These are phyloP conservation scores for Acronicta alni DNA, from an alignment of 2,888 invertebrate species.

Conservation along the genomic window DNA sequence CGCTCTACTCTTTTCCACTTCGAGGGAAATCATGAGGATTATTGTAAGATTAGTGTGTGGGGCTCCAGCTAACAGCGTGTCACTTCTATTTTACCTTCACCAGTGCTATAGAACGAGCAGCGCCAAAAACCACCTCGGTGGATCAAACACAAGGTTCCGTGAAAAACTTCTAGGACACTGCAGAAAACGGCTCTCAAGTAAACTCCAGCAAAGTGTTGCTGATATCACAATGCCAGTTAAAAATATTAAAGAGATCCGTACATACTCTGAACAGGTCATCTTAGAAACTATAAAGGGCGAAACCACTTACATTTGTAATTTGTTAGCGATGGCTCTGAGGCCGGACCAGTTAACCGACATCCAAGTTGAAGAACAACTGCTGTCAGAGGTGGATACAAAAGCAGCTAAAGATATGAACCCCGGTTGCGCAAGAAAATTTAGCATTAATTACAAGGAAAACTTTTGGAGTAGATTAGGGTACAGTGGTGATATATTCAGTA, in stretches of 20 bases:
- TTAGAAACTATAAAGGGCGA: constrained; percentile 80
- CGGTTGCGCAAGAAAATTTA: constrained; percentile 75
- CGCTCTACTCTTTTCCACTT: constrained; percentile 73
- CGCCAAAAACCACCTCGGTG: constrained; percentile 75
- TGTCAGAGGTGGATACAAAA: constrained; percentile 64
- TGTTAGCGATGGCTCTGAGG: constrained; percentile 81
- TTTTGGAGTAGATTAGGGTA: constrained; percentile 80
- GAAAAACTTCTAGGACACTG: constrained; percentile 81
- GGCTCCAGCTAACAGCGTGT: constrained; percentile 72
- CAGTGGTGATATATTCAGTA: constrained; percentile 83
- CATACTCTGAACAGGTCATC: constrained; percentile 74
- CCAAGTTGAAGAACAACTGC: constrained; percentile 71
- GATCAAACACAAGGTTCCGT: constrained; percentile 75
- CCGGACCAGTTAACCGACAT: constrained; percentile 80
- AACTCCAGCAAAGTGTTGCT: constrained; percentile 75
- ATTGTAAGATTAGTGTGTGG: constrained; percentile 80
- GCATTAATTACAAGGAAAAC: constrained; percentile 75
- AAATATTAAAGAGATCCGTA: constrained; percentile 76
- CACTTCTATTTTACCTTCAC: constrained; percentile 83
- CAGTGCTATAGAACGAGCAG: constrained; percentile 80
- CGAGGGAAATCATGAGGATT: constrained; percentile 80
- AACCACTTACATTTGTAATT: constrained; percentile 77
- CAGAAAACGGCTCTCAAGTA: constrained; percentile 70
- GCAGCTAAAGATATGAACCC: constrained; percentile 65
- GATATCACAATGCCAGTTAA: constrained; percentile 74